Evolutionary conservation across 2,797 vertebrate genomes (phyloP), one percentile per base, ranked within the genome.

Genomic region (Glyptemys insculpta): DNA sequence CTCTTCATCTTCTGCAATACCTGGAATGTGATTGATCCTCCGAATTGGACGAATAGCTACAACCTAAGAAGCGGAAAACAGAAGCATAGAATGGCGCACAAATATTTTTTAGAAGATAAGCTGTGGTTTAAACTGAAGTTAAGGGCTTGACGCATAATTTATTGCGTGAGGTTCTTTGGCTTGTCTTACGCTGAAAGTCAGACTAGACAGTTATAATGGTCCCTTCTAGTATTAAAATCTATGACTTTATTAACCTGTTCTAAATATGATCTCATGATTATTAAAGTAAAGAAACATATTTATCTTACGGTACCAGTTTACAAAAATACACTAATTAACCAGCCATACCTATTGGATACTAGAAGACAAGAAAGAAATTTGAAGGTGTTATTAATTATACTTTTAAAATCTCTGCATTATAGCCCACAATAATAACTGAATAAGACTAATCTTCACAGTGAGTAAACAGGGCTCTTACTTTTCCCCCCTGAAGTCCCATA

Each of bases 1-100:
- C 18, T 98, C 99, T 0, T 99, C 99, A n/a, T 99, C 99, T n/a
- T 99, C 98, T 59, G 96, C 15, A 31, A 94, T 27, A 1, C 98
- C 98, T 3, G 99, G 98, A 86, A 99, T 97, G n/a, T 98, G 98
- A 23, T 97, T 97, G 1, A 99, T 92, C 93, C 98, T 98, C 92
- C 98, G 97, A 47, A 95, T 95, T 11, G 98, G 98, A 81, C 98
- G 98, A 93, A 99, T 98, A 2, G 99, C 98, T 84, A 99, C 96
- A 68, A 99, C 98, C 99, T 99, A 85, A 12, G 10, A 84, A 81
- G 68, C 1, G 25, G 12, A 91, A 86, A 91, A 85, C 0, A 82
- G 19, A 90, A 14, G 1, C 76, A 88, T 11, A 84, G 37, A 91
- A 53, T 1, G 31, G 5, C 4, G 56, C 1, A n/a, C 82, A 37